These are phyloP conservation scores for Myxocyprinus asiaticus DNA, from an alignment of 2,113 vertebrate genomes.

Conservation along the genomic window DNA sequence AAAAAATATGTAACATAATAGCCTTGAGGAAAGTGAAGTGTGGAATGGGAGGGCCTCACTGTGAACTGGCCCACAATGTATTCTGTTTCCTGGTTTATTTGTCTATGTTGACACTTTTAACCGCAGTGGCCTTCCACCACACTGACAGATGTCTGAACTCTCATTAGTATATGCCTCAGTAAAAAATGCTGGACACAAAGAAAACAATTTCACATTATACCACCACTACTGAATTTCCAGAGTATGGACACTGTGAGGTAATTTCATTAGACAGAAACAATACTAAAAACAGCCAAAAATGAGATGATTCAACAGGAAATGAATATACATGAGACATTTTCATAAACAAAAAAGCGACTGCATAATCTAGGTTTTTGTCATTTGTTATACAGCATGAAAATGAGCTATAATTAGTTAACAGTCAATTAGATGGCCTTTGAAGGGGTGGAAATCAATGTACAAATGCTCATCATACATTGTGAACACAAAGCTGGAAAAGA, in stretches of 20 bases:
- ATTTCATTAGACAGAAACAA: background rate
- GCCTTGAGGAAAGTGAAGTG: background rate
- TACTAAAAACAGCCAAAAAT: background rate
- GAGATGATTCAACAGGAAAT: background rate
- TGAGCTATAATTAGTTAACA: background rate
- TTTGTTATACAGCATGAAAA: background rate
- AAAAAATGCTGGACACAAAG: background rate
- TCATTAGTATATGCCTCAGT: constrained; percentile 14
- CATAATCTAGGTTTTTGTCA: background rate
- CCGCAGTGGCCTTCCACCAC: background rate
- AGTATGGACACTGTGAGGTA: background rate
- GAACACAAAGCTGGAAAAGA: constrained; percentile 21
- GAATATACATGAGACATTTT: background rate
- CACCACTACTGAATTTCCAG: background rate
- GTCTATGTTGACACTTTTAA: constrained; percentile 20
- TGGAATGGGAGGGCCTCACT: constrained; percentile 9
- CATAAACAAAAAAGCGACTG: background rate
- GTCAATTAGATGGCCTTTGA: constrained; percentile 20
- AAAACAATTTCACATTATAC: constrained; percentile 3
- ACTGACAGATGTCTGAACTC: constrained; percentile 6
- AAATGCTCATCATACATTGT: constrained; percentile 3
- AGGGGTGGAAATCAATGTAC: constrained; percentile 18
- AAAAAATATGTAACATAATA: constrained; percentile 1
- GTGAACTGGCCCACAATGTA: constrained; percentile 12
- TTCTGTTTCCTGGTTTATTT: constrained; percentile 28